Percentiles rank a stretch among this genome's conserved stretches.
Conservation (phyloP, 1,140 invertebrate species). For the Dreissena polymorpha region DNA sequence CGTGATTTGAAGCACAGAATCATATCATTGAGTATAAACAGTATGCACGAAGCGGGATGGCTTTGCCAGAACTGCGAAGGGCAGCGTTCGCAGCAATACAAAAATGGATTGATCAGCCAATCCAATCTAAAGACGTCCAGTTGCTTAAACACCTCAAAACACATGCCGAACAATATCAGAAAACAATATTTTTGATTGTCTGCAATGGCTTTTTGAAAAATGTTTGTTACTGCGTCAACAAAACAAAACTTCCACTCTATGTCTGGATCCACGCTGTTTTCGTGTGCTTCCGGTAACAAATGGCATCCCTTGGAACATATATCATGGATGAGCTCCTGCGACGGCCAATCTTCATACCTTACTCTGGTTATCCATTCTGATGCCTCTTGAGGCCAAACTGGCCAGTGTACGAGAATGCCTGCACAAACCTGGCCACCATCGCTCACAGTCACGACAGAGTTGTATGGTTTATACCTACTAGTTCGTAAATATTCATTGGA, state of each 20-base stretch:
- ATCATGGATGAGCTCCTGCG: background rate
- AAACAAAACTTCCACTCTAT: conserved; percentile 44
- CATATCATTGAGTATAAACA: conserved; percentile 29
- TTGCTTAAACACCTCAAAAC: background rate
- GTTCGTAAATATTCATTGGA: too few species aligned
- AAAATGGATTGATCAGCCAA: conserved; percentile 25
- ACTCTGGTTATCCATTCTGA: conserved; percentile 17
- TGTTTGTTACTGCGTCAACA: conserved; percentile 2
- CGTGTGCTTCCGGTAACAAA: conserved; percentile 16
- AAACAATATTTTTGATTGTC: conserved; percentile 33
- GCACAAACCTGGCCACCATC: too few species aligned
- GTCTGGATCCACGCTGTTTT: conserved; percentile 4
- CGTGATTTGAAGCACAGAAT: background rate
- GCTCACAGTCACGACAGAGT: too few species aligned
- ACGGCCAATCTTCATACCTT: conserved; percentile 30
- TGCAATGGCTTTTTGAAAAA: conserved; percentile 26
- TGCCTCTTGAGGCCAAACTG: conserved; percentile 37
- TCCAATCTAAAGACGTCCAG: background rate
- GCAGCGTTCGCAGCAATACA: conserved; percentile 36
- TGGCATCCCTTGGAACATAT: conserved; percentile 16
- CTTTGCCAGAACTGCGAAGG: conserved; percentile 31
- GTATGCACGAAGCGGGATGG: conserved; percentile 10
- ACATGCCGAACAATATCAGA: conserved; percentile 21
- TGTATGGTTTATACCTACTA: too few species aligned
- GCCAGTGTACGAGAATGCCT: too few species aligned